Percentiles rank a stretch among this genome's conserved stretches.
These are phyloP conservation scores for Hyles vespertilio DNA, from an alignment of 1,140 invertebrate species.

Conservation along the genomic window DNA sequence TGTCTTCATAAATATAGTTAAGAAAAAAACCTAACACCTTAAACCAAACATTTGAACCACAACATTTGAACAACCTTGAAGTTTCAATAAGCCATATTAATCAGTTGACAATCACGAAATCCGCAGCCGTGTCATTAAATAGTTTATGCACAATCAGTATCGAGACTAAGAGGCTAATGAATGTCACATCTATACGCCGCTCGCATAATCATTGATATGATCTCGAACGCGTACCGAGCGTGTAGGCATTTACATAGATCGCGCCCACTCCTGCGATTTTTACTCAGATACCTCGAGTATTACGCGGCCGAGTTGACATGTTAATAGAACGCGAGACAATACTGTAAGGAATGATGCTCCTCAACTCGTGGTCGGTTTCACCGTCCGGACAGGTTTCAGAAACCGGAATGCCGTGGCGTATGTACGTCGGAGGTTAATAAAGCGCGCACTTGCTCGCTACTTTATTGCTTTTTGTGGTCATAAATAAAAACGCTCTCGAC, in stretches of 20 bases:
- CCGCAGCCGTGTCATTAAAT: neutral
- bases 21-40: too few relatives aligned
- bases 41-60: too few relatives aligned
- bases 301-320: slow-evolving; percentile 57
- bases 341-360: slow-evolving; percentile 37
- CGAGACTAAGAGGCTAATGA: slow-evolving; percentile 40
- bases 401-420: slow-evolving; percentile 55
- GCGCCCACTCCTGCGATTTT: slow-evolving; percentile 51
- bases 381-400: slow-evolving; percentile 58
- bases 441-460: slow-evolving; percentile 65
- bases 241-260: slow-evolving; percentile 65
- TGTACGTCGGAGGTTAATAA: slow-evolving; percentile 56
- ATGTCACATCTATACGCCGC: slow-evolving; percentile 47
- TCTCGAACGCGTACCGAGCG: slow-evolving; percentile 62
- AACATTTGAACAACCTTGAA: too few relatives aligned
- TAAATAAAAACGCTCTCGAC: slow-evolving; percentile 66
- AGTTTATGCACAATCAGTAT: slow-evolving; percentile 18
- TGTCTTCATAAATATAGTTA: too few relatives aligned
- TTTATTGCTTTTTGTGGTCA: slow-evolving; percentile 68
- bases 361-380: slow-evolving; percentile 44
- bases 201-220: slow-evolving; percentile 56
- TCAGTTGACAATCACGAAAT: neutral
- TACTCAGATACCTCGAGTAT: slow-evolving; percentile 54
- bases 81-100: too few relatives aligned
- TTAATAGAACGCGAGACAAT: slow-evolving; percentile 46